Base-by-base conservation (phyloP, 2,888 invertebrate genomes). In the Tenthredo notha region DNA sequence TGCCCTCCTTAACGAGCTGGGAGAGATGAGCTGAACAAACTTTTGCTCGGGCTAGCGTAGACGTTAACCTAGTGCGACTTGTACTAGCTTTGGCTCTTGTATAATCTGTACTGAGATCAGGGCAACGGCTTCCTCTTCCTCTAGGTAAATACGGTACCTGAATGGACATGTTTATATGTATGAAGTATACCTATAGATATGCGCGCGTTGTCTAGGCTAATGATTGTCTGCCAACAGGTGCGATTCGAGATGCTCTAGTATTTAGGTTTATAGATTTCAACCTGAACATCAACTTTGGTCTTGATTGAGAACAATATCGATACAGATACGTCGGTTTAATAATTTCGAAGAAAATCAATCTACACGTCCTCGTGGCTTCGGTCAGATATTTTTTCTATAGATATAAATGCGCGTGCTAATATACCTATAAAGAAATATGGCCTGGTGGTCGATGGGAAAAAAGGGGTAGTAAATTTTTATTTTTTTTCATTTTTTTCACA, bases 101-200 rank as follows among this genome's bases (percentile, higher is more conserved):
- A 88, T 88, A 91, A 90, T 90, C 89, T 91, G 89, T 89, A 88
- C 90, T 89, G 89, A 91, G 91, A 92, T 92, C 91, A 91, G 89
- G 89, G 88, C 89, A 89, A 87, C 88, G 88, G 89, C 61, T 61
- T 61, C 61, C 65, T 40, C 61, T 61, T 40, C 80, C 40, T 80
- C 77, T 77, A 9, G 54, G 47, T 29, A 77, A 33, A 77, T 77
- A 54, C 54, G 18, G 10, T 47, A 25, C 25, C 21, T 25, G 29
- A 15, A 47, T 21, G 47, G 37, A 40, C 74, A 9, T 18, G 37
- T 70, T 9, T 40, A 7, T 72, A n/a, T 37, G 37, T n/a, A 18
- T 61, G 25, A 12, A 61, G 21, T 25, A 61, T 25, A 61, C 3
- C 7, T 21, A 58, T 58, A 58, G 21, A 58, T 58, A 6, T 21